These are phyloP conservation scores for Petroica traversi DNA, from an alignment of 2,113 vertebrate genomes.

Conservation along the genomic window DNA sequence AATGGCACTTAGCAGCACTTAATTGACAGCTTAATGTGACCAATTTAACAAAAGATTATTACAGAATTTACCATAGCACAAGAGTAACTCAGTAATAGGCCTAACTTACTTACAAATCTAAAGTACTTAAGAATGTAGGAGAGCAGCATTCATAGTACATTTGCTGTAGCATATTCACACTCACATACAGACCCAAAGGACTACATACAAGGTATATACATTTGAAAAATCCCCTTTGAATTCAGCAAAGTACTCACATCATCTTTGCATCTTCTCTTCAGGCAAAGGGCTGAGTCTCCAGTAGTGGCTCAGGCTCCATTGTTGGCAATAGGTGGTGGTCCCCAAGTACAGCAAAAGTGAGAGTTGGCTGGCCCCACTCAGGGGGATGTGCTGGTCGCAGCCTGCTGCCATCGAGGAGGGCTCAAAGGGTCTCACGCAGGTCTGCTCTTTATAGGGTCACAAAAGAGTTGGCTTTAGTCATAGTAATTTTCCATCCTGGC, in stretches of 20 bases:
- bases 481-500: not conserved
- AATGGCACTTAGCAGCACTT: not conserved
- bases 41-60: not conserved
- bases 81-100: not conserved
- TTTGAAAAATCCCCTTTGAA: not conserved
- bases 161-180: not conserved
- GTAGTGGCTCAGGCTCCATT: not conserved
- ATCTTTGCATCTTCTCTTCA: not conserved
- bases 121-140: not conserved
- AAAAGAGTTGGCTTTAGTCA: not conserved
- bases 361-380: not conserved
- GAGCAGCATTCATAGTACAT: not conserved
- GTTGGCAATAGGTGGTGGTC: accelerated
- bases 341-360: not conserved
- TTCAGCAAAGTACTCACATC: not conserved
- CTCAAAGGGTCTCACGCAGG: not conserved
- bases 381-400: not conserved
- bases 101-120: not conserved
- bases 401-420: not conserved
- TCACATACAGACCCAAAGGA: not conserved
- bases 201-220: not conserved
- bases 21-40: not conserved
- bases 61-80: not conserved
- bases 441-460: not conserved
- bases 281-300: not conserved